Base-by-base conservation (phyloP, 2,113 vertebrate genomes). In the Erpornis zantholeuca region DNA sequence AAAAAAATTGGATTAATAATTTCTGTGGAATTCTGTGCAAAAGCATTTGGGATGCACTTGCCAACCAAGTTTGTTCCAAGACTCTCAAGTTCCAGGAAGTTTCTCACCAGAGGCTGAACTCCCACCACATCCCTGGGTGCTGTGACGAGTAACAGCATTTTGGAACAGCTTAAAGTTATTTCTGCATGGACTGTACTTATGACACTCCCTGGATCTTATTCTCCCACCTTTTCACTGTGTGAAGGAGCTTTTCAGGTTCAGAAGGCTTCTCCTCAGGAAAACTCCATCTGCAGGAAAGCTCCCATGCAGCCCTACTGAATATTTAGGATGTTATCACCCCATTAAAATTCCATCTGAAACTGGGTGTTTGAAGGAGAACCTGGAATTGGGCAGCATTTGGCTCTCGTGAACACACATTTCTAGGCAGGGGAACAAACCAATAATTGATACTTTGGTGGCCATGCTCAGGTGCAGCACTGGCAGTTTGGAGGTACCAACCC, bases 391-490 rank as follows among this genome's bases (percentile, higher is more conserved):
- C 7, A 7, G 35, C 5, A 21, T 6, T 7, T n/a, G 28, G 17
- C 54, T 47, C 28, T 11, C 4, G 28, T 52, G 28, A 31, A 69
- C 6, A 13, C 4, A 5, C 18, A 33, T 18, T 50, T 25, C 27
- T 1, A 35, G 24, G 47, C 18, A 73, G 15, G 33, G 52, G 33
- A 78, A 33, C 1, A 1, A 68, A 86, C 9, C 13, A 15, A 2
- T 17, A 20, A 4, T 8, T 82, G 50, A 11, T 19, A 18, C 21
- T 18, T 23, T 12, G 7, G 31, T 5, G 33, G 45, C n/a, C 47
- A 10, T 0, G 1, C 4, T 31, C 59, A 16, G 64, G 31, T 7
- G 29, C 38, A 56, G 52, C 54, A 45, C 3, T 2, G 11, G 31
- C 22, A 52, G 36, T 0, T 4, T 78, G 70, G 60, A 69, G 76